Evolutionary conservation across 2,888 invertebrate genomes (phyloP), one percentile per base, ranked within the genome.

Genomic region (Nomada goodeniana): DNA sequence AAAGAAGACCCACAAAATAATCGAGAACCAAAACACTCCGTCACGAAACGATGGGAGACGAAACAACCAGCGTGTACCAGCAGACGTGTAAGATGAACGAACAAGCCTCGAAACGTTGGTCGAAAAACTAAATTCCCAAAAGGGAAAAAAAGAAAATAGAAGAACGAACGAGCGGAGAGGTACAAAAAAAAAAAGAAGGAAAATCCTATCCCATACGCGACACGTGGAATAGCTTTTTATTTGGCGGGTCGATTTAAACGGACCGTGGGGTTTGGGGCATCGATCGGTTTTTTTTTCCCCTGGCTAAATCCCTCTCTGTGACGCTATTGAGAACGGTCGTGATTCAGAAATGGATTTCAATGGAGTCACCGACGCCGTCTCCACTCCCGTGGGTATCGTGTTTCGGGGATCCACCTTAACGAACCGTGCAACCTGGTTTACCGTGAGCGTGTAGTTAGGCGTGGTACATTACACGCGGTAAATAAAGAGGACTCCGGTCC

Each of bases 301-400:
- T 47, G 63, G 71, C 63, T 69, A 83, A 83, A 81, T 80, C 82
- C 81, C 82, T 71, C 76, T 73, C 80, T 36, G 70, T 63, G 80
- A 80, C 67, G 80, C 50, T 81, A 76, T 76, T 63, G 77, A 81
- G 81, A 76, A 67, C 68, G 65, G 82, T 57, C 52, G 79, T 68
- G 79, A 69, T 73, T 73, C 79, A 76, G 79, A 70, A 73, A 59
- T 71, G 76, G 73, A 79, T 84, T 84, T 84, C 84, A 84, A 84
- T 84, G 79, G 76, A 82, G 69, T 65, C 69, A 67, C 59, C 65
- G 64, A 64, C 44, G 59, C 29, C 57, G 71, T 36, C 42, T 61
- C 73, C 53, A 20, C 20, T 76, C 82, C 61, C 78, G n/a, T 44
- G 83, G 83, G 83, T 53, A 77, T 76, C 64, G 70, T 69, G 77